A percentile compares a stretch with the other conserved stretches of the same genome.
These are phyloP conservation scores for Nesogale talazaci DNA, from an alignment of 2,113 vertebrate species.

Conservation along the genomic window DNA sequence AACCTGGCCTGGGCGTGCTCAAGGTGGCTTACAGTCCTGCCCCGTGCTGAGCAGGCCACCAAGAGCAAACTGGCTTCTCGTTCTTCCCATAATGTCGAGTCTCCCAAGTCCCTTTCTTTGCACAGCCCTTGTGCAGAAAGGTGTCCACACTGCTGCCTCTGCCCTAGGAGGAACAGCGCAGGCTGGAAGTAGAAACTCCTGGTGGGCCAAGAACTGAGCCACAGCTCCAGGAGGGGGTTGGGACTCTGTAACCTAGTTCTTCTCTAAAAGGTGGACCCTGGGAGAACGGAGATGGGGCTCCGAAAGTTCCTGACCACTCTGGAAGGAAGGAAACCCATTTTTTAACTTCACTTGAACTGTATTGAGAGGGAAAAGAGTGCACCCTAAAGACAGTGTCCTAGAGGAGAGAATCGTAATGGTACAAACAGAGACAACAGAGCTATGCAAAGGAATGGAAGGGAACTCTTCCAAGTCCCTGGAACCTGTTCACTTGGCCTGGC, in stretches of 20 bases:
- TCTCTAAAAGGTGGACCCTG: constrained; percentile 16
- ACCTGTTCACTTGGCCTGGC: background rate
- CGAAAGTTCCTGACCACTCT: constrained; percentile 48
- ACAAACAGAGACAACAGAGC: constrained; percentile 1
- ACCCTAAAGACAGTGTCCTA: constrained; percentile 37
- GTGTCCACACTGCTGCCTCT: constrained; percentile 12
- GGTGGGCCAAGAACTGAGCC: constrained; percentile 5
- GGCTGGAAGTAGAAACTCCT: background rate
- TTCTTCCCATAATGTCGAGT: constrained; percentile 66
- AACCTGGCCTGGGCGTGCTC: background rate
- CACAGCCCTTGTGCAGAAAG: constrained; percentile 14
- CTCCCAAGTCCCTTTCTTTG: constrained; percentile 40
- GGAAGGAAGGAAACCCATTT: constrained; percentile 2
- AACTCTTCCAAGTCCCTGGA: background rate
- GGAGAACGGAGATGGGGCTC: constrained; percentile 25
- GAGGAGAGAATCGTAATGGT: constrained; percentile 10
- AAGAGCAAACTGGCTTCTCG: background rate
- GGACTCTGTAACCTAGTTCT: constrained; percentile 17
- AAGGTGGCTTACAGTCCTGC: background rate
- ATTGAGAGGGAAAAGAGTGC: constrained; percentile 10
- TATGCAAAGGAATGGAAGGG: constrained; percentile 43
- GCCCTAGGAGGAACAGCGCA: background rate
- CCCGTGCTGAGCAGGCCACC: constrained; percentile 19
- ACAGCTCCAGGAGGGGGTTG: background rate
- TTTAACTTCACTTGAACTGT: constrained; percentile 14